phyloP scores from a whole-genome alignment of 2,113 vertebrate genomes.

The Pseudopipra pipra region DNA sequence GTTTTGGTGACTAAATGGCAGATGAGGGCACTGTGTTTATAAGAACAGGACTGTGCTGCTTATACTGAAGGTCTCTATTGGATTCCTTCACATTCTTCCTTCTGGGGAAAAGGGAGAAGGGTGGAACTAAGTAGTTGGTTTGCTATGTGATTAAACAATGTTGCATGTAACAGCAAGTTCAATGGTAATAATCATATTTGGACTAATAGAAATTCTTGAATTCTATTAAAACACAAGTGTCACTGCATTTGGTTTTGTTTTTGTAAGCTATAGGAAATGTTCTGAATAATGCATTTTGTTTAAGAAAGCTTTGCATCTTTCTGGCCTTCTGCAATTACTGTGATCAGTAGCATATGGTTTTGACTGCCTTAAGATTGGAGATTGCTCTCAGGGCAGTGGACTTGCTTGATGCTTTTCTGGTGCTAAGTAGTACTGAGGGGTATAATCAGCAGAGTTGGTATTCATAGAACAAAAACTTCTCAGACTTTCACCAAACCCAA shows the following conservation, averaged over 20 bases:
- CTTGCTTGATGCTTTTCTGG: not conserved
- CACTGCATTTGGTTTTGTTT: not conserved
- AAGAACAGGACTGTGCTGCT: not conserved
- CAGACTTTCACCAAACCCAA: not conserved
- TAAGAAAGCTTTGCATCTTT: not conserved
- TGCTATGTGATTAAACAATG: not conserved
- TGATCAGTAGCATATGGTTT: not conserved
- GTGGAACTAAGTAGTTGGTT: not conserved
- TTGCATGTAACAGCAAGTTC: not conserved
- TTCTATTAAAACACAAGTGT: not conserved
- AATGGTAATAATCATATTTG: not conserved
- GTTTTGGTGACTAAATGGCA: not conserved
- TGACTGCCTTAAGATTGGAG: not conserved
- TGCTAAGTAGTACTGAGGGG: not conserved
- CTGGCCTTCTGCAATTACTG: not conserved
- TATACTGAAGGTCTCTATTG: not conserved
- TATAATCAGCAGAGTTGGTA: fast-evolving
- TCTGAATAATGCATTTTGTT: not conserved
- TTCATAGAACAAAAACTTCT: not conserved
- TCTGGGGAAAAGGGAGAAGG: not conserved
- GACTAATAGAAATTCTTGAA: not conserved
- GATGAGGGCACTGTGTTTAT: not conserved
- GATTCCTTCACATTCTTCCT: not conserved
- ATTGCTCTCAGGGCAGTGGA: not conserved
- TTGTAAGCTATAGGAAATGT: not conserved